These are phyloP conservation scores for Peromyscus maniculatus DNA, from an alignment of 2,113 vertebrate genomes.

Conservation along the genomic window DNA sequence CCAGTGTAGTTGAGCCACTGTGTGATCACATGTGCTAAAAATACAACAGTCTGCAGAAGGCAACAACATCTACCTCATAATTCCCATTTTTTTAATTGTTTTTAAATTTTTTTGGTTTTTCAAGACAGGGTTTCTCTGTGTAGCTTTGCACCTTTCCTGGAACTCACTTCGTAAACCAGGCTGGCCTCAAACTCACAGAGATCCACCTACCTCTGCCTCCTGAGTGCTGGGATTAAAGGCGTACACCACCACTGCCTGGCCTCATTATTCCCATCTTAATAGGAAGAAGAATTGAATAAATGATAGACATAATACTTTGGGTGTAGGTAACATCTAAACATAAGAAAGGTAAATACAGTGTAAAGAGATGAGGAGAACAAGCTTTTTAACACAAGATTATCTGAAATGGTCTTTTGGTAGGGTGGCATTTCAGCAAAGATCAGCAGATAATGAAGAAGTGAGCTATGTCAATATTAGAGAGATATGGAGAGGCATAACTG, in stretches of 20 bases:
- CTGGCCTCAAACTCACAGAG: too few relatives aligned
- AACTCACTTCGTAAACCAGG: too few relatives aligned
- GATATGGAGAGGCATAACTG: neutral
- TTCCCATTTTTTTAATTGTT: neutral
- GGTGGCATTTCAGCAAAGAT: neutral
- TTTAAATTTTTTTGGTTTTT: too few relatives aligned
- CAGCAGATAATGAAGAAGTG: constrained; percentile 6
- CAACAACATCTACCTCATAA: neutral
- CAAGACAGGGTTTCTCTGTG: too few relatives aligned
- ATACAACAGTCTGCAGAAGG: neutral
- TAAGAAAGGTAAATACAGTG: neutral
- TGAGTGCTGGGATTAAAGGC: too few relatives aligned
- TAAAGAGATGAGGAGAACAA: neutral
- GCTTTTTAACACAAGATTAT: neutral
- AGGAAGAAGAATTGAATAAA: neutral
- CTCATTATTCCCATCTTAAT: neutral
- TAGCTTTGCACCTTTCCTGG: too few relatives aligned
- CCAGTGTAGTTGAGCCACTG: neutral
- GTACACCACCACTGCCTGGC: too few relatives aligned
- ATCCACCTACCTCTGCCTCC: too few relatives aligned
- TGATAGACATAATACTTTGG: neutral
- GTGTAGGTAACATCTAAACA: neutral
- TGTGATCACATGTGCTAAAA: too few relatives aligned
- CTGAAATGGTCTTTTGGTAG: neutral
- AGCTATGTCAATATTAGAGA: neutral